phyloP scores from a whole-genome alignment of 2,113 vertebrate genomes.

The Delphinapterus leucas region DNA sequence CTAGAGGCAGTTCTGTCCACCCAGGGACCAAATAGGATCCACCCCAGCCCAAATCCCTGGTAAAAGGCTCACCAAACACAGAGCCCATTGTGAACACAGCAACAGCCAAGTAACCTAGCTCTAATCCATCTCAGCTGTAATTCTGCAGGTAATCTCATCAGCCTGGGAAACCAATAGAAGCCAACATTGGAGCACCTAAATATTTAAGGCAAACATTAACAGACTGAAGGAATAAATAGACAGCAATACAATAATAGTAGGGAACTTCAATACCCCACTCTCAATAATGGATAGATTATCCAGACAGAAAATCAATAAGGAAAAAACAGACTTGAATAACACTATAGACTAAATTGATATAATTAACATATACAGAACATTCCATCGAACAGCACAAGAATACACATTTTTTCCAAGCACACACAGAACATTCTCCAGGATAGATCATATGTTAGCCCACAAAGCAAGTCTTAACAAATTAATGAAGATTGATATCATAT shows the following conservation, averaged over 20 bases:
- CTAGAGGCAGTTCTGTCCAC: not conserved
- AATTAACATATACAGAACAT: too few relatives aligned
- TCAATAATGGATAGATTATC: not conserved
- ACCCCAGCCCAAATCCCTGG: not conserved
- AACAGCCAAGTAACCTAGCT: not conserved
- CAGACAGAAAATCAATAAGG: too few relatives aligned
- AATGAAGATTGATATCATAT: not conserved
- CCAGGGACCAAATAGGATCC: not conserved
- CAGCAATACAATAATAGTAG: not conserved
- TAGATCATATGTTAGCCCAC: not conserved
- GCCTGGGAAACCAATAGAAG: not conserved
- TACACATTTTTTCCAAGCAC: not conserved
- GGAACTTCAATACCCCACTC: not conserved
- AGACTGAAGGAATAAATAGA: not conserved
- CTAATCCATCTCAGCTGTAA: not conserved
- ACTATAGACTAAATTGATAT: too few relatives aligned
- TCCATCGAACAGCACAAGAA: too few relatives aligned
- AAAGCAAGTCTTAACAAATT: not conserved
- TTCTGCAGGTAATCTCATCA: not conserved
- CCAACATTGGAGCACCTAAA: not conserved
- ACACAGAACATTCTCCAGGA: not conserved
- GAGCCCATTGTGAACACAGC: not conserved
- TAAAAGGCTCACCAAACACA: not conserved
- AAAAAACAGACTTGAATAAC: too few relatives aligned
- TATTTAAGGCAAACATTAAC: not conserved